phyloP scores from a whole-genome alignment of 64 coral and sea anemone genomes.

The Pachyseris speciosa region DNA sequence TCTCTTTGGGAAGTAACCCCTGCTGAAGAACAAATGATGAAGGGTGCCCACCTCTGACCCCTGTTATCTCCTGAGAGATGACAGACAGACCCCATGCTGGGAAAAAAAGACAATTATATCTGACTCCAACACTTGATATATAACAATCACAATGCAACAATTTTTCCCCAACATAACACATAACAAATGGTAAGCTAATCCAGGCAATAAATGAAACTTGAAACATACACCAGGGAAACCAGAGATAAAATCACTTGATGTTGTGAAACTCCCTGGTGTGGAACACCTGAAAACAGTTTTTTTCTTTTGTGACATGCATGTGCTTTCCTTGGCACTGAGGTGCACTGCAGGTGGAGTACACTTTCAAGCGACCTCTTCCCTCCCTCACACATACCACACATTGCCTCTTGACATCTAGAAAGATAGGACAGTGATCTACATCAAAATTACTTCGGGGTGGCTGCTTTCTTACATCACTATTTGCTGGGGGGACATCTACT shows the following conservation, averaged over 20 bases:
- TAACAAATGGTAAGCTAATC: too few relatives aligned
- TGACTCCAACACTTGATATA: too few relatives aligned
- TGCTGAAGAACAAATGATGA: too few relatives aligned
- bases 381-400: not conserved
- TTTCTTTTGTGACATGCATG: not conserved
- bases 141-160: too few relatives aligned
- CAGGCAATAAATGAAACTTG: too few relatives aligned
- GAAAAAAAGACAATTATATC: too few relatives aligned
- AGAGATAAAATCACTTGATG: not conserved
- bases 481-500: conserved; percentile 39
- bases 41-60: not conserved
- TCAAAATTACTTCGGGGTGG: not conserved
- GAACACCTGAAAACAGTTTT: not conserved
- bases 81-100: too few relatives aligned
- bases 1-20: too few relatives aligned
- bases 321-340: not conserved
- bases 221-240: too few relatives aligned
- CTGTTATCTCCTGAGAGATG: not conserved
- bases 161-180: too few relatives aligned
- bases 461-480: too few relatives aligned
- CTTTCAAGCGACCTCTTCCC: not conserved
- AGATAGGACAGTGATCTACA: not conserved
- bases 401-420: not conserved
- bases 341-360: not conserved
- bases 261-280: not conserved